Evolutionary conservation across 2,113 vertebrate species (phyloP).

Genomic region (Tiliqua scincoides): DNA sequence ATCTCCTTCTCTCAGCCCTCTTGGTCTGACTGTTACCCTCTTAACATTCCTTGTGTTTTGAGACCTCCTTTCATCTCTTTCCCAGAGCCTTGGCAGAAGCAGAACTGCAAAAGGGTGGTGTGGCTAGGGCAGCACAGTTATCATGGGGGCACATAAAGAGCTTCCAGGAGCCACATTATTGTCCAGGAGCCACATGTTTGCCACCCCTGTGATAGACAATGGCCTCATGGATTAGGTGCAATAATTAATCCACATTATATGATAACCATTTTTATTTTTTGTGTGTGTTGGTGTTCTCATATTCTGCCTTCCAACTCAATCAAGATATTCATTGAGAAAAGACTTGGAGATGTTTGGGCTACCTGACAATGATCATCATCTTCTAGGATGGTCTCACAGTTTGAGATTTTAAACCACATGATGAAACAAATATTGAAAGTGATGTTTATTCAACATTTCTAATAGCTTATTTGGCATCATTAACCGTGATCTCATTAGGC

Average conservation of each 20-base stretch:
- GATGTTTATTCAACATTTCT: conserved; percentile 39
- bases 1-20: too few relatives aligned
- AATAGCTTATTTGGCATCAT: conserved; percentile 24
- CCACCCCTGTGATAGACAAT: background rate
- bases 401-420: background rate
- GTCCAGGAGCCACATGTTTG: too few relatives aligned
- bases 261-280: background rate
- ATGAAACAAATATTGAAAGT: background rate
- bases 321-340: background rate
- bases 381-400: background rate
- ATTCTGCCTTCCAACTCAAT: background rate
- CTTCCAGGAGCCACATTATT: too few relatives aligned
- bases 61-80: too few relatives aligned
- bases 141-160: too few relatives aligned
- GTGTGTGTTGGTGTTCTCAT: background rate
- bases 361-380: background rate
- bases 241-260: background rate
- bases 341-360: background rate
- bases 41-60: too few relatives aligned
- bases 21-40: too few relatives aligned
- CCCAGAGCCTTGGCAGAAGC: too few relatives aligned
- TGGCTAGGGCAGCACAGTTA: too few relatives aligned
- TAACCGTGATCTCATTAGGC: conserved; percentile 18
- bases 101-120: too few relatives aligned
- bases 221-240: background rate